Evolutionary conservation across 1,140 invertebrate species (phyloP), one percentile per base, ranked within the genome.

Genomic region (Drosophila punjabiensis): DNA sequence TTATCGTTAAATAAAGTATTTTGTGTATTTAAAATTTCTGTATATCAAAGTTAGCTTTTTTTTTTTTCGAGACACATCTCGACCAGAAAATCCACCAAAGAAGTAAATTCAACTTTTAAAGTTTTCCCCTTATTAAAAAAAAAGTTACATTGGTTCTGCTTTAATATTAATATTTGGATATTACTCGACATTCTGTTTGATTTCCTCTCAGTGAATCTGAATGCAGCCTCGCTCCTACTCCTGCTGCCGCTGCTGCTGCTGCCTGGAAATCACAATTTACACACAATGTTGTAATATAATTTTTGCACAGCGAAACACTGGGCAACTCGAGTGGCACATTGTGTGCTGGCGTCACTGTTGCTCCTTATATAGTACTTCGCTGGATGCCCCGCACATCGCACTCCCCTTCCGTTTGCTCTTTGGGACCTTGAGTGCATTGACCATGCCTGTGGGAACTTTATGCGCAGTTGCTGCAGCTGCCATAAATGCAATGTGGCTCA

Each of bases 261-360:
- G 68, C 84, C 80, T 81, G 85, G 78, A 88, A 89, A 89, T 88
- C 81, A 81, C 78, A 88, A 84, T 88, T 89, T 89, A 88, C 88
- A 84, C 82, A 89, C 86, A 89, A 89, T 88, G 85, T 88, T 89
- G 85, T 85, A 88, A 88, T 85, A 88, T 89, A 88, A 88, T 89
- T 88, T 88, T 87, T 88, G 70, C 81, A 65, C 83, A 88, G 80
- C 74, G 68, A 76, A 84, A 87, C 84, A 87, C 77, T 76, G 78
- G 73, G 84, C 84, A 79, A 74, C 77, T 88, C 78, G 81, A 88
- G 84, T 88, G 84, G 77, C 85, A 86, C 82, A 87, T 86, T 86
- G 82, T 86, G 81, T 79, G 82, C 45, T 52, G 67, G 82, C 83
- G 83, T 82, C 64, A 74, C 81, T 73, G 53, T 67, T 65, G 73